A percentile compares a stretch with the other conserved stretches of the same genome.
phyloP scores from a whole-genome alignment of 2,888 invertebrate species.

The Meliscaeva auricollis region DNA sequence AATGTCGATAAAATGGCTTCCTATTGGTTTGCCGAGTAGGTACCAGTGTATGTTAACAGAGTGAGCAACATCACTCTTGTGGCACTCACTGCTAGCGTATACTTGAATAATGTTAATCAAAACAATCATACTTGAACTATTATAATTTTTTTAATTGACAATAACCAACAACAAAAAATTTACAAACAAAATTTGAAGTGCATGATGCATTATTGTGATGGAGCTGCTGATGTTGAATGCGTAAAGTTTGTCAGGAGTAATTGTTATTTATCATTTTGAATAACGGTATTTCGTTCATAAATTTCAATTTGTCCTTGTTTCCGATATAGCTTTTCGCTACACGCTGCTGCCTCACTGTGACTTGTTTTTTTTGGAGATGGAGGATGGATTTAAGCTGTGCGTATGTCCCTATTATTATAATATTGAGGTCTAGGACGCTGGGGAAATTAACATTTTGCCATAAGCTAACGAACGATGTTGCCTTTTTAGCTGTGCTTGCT shows the following conservation, averaged over 20 bases:
- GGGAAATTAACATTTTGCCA: conserved; percentile 75
- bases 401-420: conserved; percentile 47
- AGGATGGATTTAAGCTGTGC: conserved; percentile 23
- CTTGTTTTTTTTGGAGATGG: background rate
- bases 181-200: conserved; percentile 18
- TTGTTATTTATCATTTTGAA: conserved; percentile 63
- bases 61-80: conserved; percentile 26
- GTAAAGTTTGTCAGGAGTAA: background rate
- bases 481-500: conserved; percentile 55
- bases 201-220: conserved; percentile 20
- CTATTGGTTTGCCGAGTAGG: background rate
- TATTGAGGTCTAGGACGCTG: conserved; percentile 58
- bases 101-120: conserved; percentile 38
- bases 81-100: conserved; percentile 3
- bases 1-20: background rate
- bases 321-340: conserved; percentile 26
- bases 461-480: conserved; percentile 64
- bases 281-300: conserved; percentile 40
- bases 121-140: conserved; percentile 58
- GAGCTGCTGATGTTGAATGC: background rate
- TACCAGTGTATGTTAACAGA: conserved; percentile 17
- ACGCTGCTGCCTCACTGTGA: conserved; percentile 1
- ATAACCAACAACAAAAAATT: conserved; percentile 18
- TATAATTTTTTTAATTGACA: conserved; percentile 49
- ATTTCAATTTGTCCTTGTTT: conserved; percentile 65